Evolutionary conservation across 2,797 vertebrate species (phyloP), one percentile per base, ranked within the genome.

Genomic region (Sciurus vulgaris): DNA sequence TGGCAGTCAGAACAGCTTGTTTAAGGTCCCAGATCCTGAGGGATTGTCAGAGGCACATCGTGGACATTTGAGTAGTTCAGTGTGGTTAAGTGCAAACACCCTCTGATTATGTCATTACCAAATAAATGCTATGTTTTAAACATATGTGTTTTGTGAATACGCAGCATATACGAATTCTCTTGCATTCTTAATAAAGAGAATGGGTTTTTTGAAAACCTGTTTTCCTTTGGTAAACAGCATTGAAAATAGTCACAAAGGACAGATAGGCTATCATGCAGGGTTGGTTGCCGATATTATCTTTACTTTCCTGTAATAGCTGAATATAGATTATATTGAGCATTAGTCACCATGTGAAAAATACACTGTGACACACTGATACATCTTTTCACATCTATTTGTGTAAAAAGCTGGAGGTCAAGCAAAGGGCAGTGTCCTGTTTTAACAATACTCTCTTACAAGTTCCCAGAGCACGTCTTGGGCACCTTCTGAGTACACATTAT

Each of bases 341-440:
- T 96, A 97, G 94, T 97, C 97, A 97, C 84, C 76, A 47, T 96
- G 97, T 96, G 96, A 96, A 97, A 97, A 97, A 94, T 91, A 95
- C 74, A 95, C 95, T 94, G 86, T 85, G 91, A 94, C 89, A 94
- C 74, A 95, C 65, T 86, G 95, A 93, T n/a, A 93, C 90, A 93
- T 97, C 96, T 97, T 94, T 96, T 95, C 87, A 90, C 72, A 82
- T 97, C 94, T 96, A 54, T 93, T 94, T 56, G 70, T 90, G 65
- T 92, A 81, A 82, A 82, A 95, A 85, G 44, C 73, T 35, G 54
- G 96, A 93, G 95, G 95, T 97, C 93, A 97, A 77, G 74, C 78
- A 65, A 74, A 41, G 97, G 96, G 7, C 89, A 94, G 49, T 44
- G 91, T 92, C 92, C 73, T 81, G 77, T 92, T 76, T 94, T 81